Base-by-base conservation (phyloP, 1,140 invertebrate species). In the Wasmannia auropunctata region DNA sequence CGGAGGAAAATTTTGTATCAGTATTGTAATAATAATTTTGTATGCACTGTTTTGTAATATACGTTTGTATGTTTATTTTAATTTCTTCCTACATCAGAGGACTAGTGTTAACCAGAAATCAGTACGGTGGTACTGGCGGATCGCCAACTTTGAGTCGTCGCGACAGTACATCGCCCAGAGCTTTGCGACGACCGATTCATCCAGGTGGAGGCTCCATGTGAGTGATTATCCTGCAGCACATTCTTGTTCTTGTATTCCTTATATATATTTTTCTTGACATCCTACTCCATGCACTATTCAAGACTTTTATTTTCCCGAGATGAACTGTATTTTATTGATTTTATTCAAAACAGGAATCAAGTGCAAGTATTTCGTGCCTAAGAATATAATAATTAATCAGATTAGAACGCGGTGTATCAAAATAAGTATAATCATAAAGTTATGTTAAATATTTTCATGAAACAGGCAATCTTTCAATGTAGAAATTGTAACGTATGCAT, bases 131-230 rank as follows among this genome's bases (percentile, higher is more conserved):
- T 77, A 91, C 87, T 79, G 91, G 92, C 51, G 93, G 93, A 86
- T 95, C 94, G 25, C 95, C 95, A 34, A 95, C 92, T 31, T 74
- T 95, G 67, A 93, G 89, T 75, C 93, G 95, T 80, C 93, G 95
- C 28, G 95, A 95, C 87, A 95, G 93, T 72, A 95, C 93, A n/a
- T 95, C 95, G 11, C 94, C 95, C 43, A 92, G 94, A 87, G 93
- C 94, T 11, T 70, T 95, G 62, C 94, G 95, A 76, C 90, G 94
- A 65, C 93, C 94, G 19, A 86, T 95, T 62, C 94, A 95, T 88
- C 94, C 94, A 37, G 94, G 94, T 85, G 95, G 95, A 89, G 95
- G 95, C 92, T 95, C 95, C 81, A 95, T 95, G 95, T 95, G 94
- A 95, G 95, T 95, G 90, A 91, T 87, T 94, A 93, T 92, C 46